These are phyloP conservation scores for Clarias magur DNA, from an alignment of 2,113 vertebrate genomes.

Conservation along the genomic window DNA sequence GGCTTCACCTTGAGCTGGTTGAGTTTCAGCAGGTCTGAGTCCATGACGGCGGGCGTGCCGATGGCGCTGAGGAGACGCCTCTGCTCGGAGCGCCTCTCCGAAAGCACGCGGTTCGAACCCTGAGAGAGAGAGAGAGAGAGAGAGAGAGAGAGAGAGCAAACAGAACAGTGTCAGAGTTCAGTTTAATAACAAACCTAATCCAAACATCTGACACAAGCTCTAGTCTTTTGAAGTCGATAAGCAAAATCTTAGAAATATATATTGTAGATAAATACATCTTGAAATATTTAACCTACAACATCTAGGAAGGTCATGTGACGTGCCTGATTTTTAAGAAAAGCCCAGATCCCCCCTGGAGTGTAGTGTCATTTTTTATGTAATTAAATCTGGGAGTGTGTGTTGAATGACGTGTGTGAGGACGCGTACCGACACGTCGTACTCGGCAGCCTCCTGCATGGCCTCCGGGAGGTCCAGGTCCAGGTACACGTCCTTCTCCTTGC, in stretches of 20 bases:
- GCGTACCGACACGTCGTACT: slow-evolving; percentile 79
- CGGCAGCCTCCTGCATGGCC: slow-evolving; percentile 75
- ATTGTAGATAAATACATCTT: too few species aligned
- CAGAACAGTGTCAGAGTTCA: neutral
- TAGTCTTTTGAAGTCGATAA: neutral
- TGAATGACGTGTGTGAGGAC: neutral
- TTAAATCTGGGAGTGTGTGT: neutral
- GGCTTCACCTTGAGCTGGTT: slow-evolving; percentile 88
- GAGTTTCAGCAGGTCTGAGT: slow-evolving; percentile 90
- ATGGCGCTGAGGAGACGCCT: slow-evolving; percentile 88
- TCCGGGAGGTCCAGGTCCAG: slow-evolving; percentile 83
- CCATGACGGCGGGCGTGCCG: slow-evolving; percentile 81
- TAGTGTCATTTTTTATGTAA: neutral
- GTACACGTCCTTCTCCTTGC: slow-evolving; percentile 91
- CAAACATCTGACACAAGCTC: neutral
- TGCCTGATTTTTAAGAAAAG: neutral
- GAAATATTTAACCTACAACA: too few species aligned
- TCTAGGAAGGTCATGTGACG: too few species aligned
- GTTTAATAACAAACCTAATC: neutral
- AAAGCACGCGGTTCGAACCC: slow-evolving; percentile 84
- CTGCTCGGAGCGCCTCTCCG: slow-evolving; percentile 88
- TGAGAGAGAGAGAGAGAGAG: slow-evolving; percentile 44
- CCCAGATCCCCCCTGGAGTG: neutral
- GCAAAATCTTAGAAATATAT: too few species aligned
- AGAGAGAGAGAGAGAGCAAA: neutral